Evolutionary conservation across 1,140 invertebrate genomes (phyloP), one percentile per base, ranked within the genome.

Genomic region (Nephotettix cincticeps): DNA sequence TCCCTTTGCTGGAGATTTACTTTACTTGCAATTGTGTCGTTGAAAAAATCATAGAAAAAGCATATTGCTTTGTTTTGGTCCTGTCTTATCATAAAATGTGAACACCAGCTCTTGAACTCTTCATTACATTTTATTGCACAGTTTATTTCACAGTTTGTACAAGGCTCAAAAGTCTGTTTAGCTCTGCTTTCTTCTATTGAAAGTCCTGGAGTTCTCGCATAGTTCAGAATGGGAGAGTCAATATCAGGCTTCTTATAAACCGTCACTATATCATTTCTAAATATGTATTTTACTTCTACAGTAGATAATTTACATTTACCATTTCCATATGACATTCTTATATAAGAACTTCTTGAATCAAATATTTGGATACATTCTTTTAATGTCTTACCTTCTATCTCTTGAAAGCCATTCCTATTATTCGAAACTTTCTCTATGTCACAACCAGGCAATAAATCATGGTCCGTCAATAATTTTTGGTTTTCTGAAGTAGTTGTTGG

Each of bases 231-330:
- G 23, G 61, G 14, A 1, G 70, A 68, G 3, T 3, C 1, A 17
- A 71, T 30, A 19, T n/a, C 19, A 27, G 70, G 70, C 23, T 71
- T 71, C 56, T 71, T 67, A 30, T 67, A 71, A 9, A 45, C 27
- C 0, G 70, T 71, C 0, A 71, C 19, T n/a, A 29, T 29, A 27
- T 25, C 23, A 25, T 25, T 25, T 14, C 14, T 9, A 2, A 19
- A 21, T 25, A 58, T 14, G 14, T 21, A 58, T 25, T 58, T 58
- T 1, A 58, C 54, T 25, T 58, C 54, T 58, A 23, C 23, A 25
- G 54, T 23, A 1, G 54, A 58, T 21, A 58, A 4, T 58, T 58
- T 58, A 25, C 54, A 58, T 3, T 1, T 58, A 2, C 14, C 14
- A 28, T 58, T 58, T 6, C 19, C 9, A 25, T 58, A 58, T 1